Evolutionary conservation across 2,797 vertebrate genomes (phyloP).

Genomic region (Gephyroberyx darwinii): DNA sequence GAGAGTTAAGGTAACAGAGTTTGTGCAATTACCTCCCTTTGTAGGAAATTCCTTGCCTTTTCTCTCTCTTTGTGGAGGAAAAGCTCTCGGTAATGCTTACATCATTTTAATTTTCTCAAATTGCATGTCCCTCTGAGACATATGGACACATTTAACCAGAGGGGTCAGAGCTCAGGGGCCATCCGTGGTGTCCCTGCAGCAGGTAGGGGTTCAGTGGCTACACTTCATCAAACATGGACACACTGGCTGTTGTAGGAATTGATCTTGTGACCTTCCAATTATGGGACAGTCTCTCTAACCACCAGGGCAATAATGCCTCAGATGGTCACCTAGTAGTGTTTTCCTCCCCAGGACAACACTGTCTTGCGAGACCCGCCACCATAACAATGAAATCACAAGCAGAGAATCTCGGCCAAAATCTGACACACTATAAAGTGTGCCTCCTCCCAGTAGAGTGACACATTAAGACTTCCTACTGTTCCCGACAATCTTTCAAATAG

Average conservation of each 20-base stretch:
- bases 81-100: too few species aligned
- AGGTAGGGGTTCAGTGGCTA: background rate
- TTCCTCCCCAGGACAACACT: background rate
- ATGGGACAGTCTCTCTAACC: background rate
- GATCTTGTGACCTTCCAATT: too few species aligned
- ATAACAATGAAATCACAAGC: slow-evolving; percentile 9
- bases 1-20: slow-evolving; percentile 28
- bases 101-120: too few species aligned
- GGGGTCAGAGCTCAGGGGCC: background rate
- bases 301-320: background rate
- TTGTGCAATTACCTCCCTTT: slow-evolving; percentile 11
- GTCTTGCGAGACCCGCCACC: slow-evolving; percentile 1
- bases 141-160: too few species aligned
- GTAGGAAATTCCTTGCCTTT: background rate
- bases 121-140: too few species aligned
- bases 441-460: slow-evolving; percentile 50
- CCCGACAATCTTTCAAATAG: slow-evolving; percentile 15
- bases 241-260: too few species aligned
- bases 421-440: slow-evolving; percentile 52
- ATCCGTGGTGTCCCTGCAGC: background rate
- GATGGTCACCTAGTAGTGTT: slow-evolving; percentile 4
- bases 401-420: slow-evolving; percentile 39
- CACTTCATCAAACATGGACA: background rate
- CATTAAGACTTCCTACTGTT: slow-evolving; percentile 31
- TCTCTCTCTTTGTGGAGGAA: background rate